Evolutionary conservation across 2,797 vertebrate genomes (phyloP), one percentile per base, ranked within the genome.

Genomic region (Parauchenoglanis punctatus): DNA sequence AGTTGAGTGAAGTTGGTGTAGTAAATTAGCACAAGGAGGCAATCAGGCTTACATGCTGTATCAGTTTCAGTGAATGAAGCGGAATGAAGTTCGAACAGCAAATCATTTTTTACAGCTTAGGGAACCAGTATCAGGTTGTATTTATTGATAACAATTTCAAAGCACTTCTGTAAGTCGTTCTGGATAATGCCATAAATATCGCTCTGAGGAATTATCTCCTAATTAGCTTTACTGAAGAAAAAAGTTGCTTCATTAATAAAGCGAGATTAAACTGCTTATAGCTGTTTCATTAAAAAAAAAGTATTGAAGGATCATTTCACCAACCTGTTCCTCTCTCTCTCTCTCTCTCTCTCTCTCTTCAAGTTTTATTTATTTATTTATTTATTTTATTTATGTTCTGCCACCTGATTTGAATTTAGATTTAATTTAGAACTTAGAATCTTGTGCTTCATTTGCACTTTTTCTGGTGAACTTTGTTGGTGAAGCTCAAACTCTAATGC

Each of bases 121-220:
- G 2, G 49, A 49, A 40, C 40, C 40, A 40, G 40, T 49, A 49
- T 49, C 49, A 49, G 49, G 49, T 7, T 49, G 49, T 10, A 10
- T 49, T 49, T 49, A 49, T 49, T 49, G 49, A 49, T 49, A 7
- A 10, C 6, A 10, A 49, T 10, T 49, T 49, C 49, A 49, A 10
- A 49, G 49, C 49, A 49, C 7, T 7, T 49, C 49, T 49, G 49
- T 40, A 40, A 40, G 40, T 40, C 40, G 40, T 40, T 40, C 40
- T 40, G 40, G 7, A 49, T 49, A 8, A 10, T 49, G 49, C 49
- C 49, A 49, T 7, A 49, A 65, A 63, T 78, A 81, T 76, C 77
- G 63, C 87, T 87, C 75, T 25, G 63, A 87, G 77, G 83, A 89
- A 85, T 76, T 40, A 80, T 63, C 59, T 83, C 40, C 61, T 83